A percentile compares a stretch with the other conserved stretches of the same genome.
phyloP scores from a whole-genome alignment of 2,888 invertebrate genomes.

The Kuschelorhynchus macadamiae region DNA sequence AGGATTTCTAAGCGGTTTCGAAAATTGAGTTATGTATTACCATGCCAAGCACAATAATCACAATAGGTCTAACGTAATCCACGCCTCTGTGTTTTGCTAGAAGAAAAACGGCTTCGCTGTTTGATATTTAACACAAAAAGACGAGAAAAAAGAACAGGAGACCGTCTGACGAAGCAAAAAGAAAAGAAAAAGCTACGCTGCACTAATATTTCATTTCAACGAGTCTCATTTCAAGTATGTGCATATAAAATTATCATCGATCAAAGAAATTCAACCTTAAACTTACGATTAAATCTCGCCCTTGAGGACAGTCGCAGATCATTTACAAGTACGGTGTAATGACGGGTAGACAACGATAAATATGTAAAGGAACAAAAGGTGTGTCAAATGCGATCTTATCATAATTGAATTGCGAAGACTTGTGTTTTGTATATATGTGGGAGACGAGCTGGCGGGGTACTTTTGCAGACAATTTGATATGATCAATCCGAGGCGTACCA shows the following conservation, averaged over 20 bases:
- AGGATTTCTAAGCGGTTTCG: no score
- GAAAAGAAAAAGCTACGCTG: background rate
- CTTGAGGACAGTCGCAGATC: slow-evolving; percentile 28
- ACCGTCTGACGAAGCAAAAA: background rate
- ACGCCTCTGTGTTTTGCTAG: no score
- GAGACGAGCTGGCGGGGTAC: no score
- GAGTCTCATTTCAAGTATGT: slow-evolving; percentile 12
- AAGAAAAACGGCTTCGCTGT: background rate
- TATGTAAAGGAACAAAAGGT: slow-evolving; percentile 37
- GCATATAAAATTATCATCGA: slow-evolving; percentile 18
- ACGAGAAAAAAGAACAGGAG: background rate
- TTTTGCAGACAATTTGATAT: slow-evolving; percentile 25
- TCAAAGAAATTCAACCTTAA: slow-evolving; percentile 25
- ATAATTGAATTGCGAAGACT: slow-evolving; percentile 37
- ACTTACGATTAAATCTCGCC: slow-evolving; percentile 26
- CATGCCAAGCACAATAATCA: no score
- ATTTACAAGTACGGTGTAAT: slow-evolving; percentile 32
- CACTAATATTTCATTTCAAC: slow-evolving; percentile 4
- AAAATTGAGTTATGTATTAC: no score
- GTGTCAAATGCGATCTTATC: slow-evolving; percentile 37
- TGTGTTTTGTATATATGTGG: slow-evolving; percentile 30
- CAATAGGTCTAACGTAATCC: no score
- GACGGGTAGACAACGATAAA: slow-evolving; percentile 39
- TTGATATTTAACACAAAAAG: background rate
- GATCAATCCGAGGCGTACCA: no score